These are phyloP conservation scores for Pandemis heparana DNA, from an alignment of 2,888 invertebrate genomes.

Conservation along the genomic window DNA sequence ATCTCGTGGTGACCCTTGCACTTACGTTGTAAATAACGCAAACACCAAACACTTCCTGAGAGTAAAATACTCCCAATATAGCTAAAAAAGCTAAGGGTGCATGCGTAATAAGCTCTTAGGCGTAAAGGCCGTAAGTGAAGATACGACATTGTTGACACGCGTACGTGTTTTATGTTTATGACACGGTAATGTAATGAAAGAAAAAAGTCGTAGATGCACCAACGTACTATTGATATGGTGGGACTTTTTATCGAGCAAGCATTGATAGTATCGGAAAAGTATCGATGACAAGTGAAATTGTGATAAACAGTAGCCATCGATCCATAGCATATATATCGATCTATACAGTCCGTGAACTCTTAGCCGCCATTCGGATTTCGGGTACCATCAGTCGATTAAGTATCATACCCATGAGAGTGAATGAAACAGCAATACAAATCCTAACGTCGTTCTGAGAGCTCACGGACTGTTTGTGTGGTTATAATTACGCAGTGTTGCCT, in stretches of 20 bases:
- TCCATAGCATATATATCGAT: no score
- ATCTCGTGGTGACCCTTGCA: conserved; percentile 50
- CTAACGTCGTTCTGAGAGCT: no score
- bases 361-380: no score
- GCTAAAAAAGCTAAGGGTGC: conserved; percentile 72
- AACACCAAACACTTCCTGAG: conserved; percentile 62
- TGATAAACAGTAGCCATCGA: no score
- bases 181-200: conserved; percentile 7
- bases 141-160: conserved; percentile 45
- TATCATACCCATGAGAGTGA: no score
- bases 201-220: background rate
- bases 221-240: background rate
- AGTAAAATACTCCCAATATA: conserved; percentile 67
- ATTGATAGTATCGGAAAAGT: background rate
- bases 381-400: no score
- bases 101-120: conserved; percentile 81
- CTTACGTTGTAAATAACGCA: conserved; percentile 68
- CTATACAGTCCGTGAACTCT: no score
- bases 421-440: no score
- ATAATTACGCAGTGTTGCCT: no score
- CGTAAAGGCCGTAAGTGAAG: conserved; percentile 72
- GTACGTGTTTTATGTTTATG: conserved; percentile 9
- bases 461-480: no score
- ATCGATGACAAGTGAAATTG: no score
- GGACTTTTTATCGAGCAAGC: background rate